Evolutionary conservation across 2,888 invertebrate species (phyloP).

Genomic region (Drosophila sordidapex): DNA sequence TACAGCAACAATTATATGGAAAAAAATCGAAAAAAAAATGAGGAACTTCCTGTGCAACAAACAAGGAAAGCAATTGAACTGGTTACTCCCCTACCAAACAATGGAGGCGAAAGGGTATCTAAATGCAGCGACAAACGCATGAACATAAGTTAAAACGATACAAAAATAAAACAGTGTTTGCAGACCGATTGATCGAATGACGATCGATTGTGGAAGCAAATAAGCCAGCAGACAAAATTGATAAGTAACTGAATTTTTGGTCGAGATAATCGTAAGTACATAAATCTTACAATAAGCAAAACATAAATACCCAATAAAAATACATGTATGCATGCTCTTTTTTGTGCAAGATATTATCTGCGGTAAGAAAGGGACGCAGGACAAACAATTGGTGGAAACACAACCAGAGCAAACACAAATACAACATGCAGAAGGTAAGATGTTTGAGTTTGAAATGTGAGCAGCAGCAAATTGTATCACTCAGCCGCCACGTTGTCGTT

Average conservation of each 20-base stretch:
- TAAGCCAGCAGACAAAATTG: conserved; percentile 33
- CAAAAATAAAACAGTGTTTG: conserved; percentile 22
- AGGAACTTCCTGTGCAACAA: conserved; percentile 62
- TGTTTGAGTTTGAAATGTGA: conserved; percentile 8
- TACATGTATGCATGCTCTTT: conserved; percentile 4
- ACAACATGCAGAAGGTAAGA: conserved; percentile 17
- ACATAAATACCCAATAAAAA: conserved; percentile 11
- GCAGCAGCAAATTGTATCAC: conserved; percentile 65
- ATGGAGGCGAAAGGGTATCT: conserved; percentile 37
- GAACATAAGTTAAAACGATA: not conserved
- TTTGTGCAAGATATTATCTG: conserved; percentile 51
- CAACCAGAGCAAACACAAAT: conserved; percentile 40
- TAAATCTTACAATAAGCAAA: conserved; percentile 35
- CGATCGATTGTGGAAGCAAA: conserved; percentile 64
- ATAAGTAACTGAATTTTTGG: conserved; percentile 47
- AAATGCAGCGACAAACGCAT: conserved; percentile 24
- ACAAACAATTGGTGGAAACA: conserved; percentile 46
- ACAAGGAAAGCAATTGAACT: conserved; percentile 53
- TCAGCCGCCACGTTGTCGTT: conserved; percentile 75
- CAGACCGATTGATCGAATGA: conserved; percentile 29
- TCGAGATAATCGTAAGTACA: conserved; percentile 34
- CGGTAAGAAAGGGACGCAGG: conserved; percentile 40
- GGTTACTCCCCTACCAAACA: conserved; percentile 13
- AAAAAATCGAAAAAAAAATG: conserved; percentile 17
- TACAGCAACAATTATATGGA: conserved; percentile 54